Conservation (phyloP, 2,888 invertebrate species). For the Falcaria lacertinaria region DNA sequence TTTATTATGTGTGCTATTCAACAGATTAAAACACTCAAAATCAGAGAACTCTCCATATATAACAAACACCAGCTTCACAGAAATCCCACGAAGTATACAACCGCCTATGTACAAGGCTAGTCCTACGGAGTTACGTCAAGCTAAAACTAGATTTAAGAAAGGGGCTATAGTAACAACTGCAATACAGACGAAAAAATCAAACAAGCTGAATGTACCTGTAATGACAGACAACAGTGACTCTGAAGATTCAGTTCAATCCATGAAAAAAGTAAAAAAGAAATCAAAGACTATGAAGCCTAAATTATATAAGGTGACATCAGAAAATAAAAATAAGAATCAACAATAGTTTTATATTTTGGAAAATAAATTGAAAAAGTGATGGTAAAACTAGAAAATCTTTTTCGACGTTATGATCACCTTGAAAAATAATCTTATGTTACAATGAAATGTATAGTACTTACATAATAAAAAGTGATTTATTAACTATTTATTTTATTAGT, state of each 20-base stretch:
- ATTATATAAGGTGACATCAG: slow-evolving; percentile 43
- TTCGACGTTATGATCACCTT: background rate
- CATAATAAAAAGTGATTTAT: no score
- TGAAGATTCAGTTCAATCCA: slow-evolving; percentile 62
- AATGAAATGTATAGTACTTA: slow-evolving; percentile 1
- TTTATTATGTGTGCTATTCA: slow-evolving; percentile 20
- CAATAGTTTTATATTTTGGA: slow-evolving; percentile 7
- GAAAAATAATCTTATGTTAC: background rate
- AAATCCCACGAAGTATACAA: slow-evolving; percentile 58
- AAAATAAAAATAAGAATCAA: slow-evolving; percentile 47
- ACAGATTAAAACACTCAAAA: slow-evolving; percentile 66
- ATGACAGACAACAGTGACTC: slow-evolving; percentile 65
- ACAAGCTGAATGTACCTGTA: slow-evolving; percentile 32
- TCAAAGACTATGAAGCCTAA: slow-evolving; percentile 52
- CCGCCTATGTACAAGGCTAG: slow-evolving; percentile 35
- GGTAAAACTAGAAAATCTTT: background rate
- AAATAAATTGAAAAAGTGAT: background rate
- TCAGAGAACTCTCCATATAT: slow-evolving; percentile 54
- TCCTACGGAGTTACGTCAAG: slow-evolving; percentile 40
- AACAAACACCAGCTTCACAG: slow-evolving; percentile 67
- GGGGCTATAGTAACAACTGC: slow-evolving; percentile 81
- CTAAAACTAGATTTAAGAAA: slow-evolving; percentile 78
- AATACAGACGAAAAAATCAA: slow-evolving; percentile 61
- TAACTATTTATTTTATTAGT: no score
- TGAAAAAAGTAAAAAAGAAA: slow-evolving; percentile 71